These are phyloP conservation scores for Coilia nasus DNA, from an alignment of 2,797 vertebrate genomes.

Conservation along the genomic window DNA sequence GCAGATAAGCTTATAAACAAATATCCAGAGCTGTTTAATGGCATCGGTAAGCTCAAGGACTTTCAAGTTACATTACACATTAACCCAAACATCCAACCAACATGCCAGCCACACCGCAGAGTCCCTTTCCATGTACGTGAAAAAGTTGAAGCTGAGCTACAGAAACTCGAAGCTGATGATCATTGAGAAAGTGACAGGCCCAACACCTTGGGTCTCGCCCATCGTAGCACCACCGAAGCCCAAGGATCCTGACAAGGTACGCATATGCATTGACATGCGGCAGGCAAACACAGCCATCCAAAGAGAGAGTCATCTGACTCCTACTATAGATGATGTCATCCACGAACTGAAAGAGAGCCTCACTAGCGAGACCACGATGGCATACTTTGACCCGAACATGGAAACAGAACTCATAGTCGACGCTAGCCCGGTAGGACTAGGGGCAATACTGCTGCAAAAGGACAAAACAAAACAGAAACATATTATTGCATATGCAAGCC, in stretches of 20 bases:
- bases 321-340: constrained; percentile 34
- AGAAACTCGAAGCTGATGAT: no score
- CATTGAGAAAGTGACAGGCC: no score
- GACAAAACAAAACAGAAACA: constrained; percentile 13
- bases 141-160: constrained; percentile 42
- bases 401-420: no score
- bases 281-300: no score
- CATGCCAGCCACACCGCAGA: constrained; percentile 36
- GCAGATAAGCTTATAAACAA: constrained; percentile 30
- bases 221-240: no score
- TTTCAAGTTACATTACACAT: constrained; percentile 49
- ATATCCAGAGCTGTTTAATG: constrained; percentile 33
- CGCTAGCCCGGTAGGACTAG: constrained; percentile 31
- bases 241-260: no score
- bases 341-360: constrained; percentile 37
- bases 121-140: constrained; percentile 42
- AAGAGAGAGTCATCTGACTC: constrained; percentile 33
- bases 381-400: constrained; percentile 43
- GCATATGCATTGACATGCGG: neutral
- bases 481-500: constrained; percentile 43
- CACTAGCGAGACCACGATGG: constrained; percentile 35
- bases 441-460: constrained; percentile 45
- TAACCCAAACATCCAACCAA: constrained; percentile 14
- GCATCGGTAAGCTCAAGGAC: constrained; percentile 37
- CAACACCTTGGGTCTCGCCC: no score